Percentiles rank a stretch among this genome's conserved stretches.
These are phyloP conservation scores for Cryptomyrus ogoouensis DNA, from an alignment of 2,113 vertebrate species.

Conservation along the genomic window DNA sequence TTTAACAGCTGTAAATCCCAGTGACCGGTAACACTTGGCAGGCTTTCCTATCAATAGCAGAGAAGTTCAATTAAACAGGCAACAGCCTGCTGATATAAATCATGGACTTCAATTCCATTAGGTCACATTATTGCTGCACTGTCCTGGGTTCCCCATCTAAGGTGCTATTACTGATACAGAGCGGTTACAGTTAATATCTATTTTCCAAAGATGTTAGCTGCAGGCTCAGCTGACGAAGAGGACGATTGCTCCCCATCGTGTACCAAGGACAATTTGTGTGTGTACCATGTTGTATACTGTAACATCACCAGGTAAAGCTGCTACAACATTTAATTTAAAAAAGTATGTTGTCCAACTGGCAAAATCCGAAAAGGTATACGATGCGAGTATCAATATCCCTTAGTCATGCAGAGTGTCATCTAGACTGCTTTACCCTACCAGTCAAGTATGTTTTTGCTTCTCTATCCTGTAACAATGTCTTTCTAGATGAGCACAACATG, in stretches of 20 bases:
- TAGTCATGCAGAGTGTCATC: neutral
- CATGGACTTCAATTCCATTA: neutral
- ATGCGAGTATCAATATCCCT: neutral
- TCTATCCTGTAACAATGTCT: neutral
- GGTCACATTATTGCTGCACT: neutral
- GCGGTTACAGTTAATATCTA: neutral
- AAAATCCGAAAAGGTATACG: neutral
- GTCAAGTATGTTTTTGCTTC: neutral
- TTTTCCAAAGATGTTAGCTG: neutral
- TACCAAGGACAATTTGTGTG: neutral
- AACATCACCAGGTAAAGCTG: neutral
- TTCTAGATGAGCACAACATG: neutral
- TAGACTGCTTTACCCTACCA: neutral
- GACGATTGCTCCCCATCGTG: neutral
- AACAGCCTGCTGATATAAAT: neutral
- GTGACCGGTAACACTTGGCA: neutral
- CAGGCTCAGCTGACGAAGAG: neutral
- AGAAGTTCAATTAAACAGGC: neutral
- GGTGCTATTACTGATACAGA: neutral
- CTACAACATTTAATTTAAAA: neutral
- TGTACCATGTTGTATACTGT: neutral
- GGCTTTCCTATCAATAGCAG: neutral
- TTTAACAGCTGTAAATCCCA: conserved; percentile 1
- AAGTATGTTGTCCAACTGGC: neutral
- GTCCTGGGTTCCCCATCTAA: neutral